These are phyloP conservation scores for Rousettus leschenaultii DNA, from an alignment of 2,113 vertebrate genomes.

Conservation along the genomic window DNA sequence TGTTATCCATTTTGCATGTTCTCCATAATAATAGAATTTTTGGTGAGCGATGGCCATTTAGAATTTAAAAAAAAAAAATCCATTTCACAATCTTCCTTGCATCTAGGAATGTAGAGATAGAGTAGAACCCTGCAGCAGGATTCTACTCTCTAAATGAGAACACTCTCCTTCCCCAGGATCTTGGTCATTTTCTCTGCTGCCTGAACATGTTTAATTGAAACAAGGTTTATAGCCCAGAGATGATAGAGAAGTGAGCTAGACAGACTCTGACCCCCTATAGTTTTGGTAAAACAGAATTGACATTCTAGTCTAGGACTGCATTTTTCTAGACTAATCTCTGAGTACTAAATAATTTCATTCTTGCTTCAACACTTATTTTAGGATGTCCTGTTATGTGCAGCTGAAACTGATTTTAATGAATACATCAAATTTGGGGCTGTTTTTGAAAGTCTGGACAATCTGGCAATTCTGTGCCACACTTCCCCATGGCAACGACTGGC, in stretches of 20 bases:
- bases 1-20: not conserved
- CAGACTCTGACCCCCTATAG: not conserved
- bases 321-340: not conserved
- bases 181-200: not conserved
- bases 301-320: not conserved
- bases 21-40: not conserved
- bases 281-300: not conserved
- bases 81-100: not conserved
- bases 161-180: not conserved
- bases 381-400: slow-evolving; percentile 32
- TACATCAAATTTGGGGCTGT: slow-evolving; percentile 18
- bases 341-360: not conserved
- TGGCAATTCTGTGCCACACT: slow-evolving; percentile 22
- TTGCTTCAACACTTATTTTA: slow-evolving; percentile 25
- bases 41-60: not conserved
- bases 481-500: slow-evolving; percentile 42
- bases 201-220: not conserved
- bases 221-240: not conserved
- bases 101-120: not conserved
- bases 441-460: slow-evolving; percentile 51
- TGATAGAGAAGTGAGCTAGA: not conserved
- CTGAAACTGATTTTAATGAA: slow-evolving; percentile 50
- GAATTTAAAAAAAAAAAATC: not conserved
- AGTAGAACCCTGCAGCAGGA: not conserved
- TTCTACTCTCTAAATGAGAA: not conserved